Base-by-base conservation (phyloP, 2,888 invertebrate species). In the Lepeophtheirus nordmannii region DNA sequence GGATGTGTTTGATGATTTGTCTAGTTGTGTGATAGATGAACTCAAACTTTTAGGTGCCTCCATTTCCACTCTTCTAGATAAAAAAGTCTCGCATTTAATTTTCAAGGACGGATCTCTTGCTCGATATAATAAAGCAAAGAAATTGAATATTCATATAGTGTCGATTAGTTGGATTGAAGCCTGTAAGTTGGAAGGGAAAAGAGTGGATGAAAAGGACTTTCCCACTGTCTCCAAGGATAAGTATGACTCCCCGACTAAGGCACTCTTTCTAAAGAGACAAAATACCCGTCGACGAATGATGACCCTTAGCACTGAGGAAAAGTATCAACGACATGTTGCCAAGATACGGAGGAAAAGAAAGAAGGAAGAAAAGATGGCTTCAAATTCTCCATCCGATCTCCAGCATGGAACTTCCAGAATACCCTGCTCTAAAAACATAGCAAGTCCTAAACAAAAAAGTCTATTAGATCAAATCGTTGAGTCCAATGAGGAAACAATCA, bases 51-150 rank as follows among this genome's bases (percentile, higher is more conserved):
- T 63, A 37, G 63, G 63, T n/a, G 46, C 63, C n/a, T 8, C 30
- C 20, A 56, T 63, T 9, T 17, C 56, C 22, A 10, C 53, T 10
- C 14, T n/a, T n/a, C 2, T 63, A 8, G 20, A 22, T 23, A 56
- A 46, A 22, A 56, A 30, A 53, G 20, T 20, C 53, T 46, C 63
- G 10, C 63, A 63, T 63, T n/a, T 63, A 12, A 38, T 63, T 11
- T 63, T 63, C 63, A 46, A 56, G 22, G 63, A 63, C n/a, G 63
- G 63, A 17, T 22, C 46, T 20, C 53, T 63, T 14, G 14, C 56
- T 53, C 30, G 37, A 9, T 63, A 63, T 23, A 63, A 46, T 22
- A 63, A 56, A 30, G 63, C 63, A 46, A 63, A 63, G 38, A 22
- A 56, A 20, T 22, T 53, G 9, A 8, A 46, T 17, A n/a, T 46